Evolutionary conservation across 2,888 invertebrate genomes (phyloP).

Genomic region (Coelopa pilipes): DNA sequence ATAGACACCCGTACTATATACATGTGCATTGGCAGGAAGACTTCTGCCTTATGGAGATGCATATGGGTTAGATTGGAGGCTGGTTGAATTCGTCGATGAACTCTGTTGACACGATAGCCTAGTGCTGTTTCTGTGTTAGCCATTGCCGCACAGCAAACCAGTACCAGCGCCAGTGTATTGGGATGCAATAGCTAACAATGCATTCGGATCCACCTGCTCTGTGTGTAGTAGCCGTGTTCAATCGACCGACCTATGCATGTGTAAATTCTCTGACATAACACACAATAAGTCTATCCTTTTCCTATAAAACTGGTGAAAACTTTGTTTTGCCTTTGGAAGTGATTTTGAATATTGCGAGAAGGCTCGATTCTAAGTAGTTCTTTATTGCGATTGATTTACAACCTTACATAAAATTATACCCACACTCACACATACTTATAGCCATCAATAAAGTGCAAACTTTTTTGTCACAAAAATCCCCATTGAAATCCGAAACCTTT

Average conservation of each 20-base stretch:
- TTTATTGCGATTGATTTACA: too few relatives aligned
- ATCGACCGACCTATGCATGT: too few relatives aligned
- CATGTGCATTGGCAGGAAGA: conserved; percentile 1
- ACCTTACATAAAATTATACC: too few relatives aligned
- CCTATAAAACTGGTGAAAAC: too few relatives aligned
- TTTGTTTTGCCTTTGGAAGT: too few relatives aligned
- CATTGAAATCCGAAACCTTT: conserved; percentile 57
- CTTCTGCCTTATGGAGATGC: conserved; percentile 1
- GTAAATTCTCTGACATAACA: too few relatives aligned
- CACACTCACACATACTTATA: too few relatives aligned
- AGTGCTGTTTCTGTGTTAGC: conserved; percentile 46
- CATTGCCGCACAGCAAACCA: conserved; percentile 38
- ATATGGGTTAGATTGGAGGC: conserved; percentile 35
- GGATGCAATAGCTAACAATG: conserved; percentile 29
- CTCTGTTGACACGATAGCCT: conserved; percentile 49
- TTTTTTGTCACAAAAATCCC: conserved; percentile 50
- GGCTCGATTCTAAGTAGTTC: too few relatives aligned
- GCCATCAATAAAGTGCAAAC: neutral
- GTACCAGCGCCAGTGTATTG: neutral
- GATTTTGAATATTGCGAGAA: too few relatives aligned
- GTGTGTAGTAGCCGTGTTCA: neutral
- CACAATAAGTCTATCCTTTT: too few relatives aligned
- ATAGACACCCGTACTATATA: neutral
- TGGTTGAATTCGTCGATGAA: conserved; percentile 23
- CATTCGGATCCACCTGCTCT: conserved; percentile 37